Evolutionary conservation across 2,113 vertebrate species (phyloP).

Genomic region (Pyrgilauda ruficollis): DNA sequence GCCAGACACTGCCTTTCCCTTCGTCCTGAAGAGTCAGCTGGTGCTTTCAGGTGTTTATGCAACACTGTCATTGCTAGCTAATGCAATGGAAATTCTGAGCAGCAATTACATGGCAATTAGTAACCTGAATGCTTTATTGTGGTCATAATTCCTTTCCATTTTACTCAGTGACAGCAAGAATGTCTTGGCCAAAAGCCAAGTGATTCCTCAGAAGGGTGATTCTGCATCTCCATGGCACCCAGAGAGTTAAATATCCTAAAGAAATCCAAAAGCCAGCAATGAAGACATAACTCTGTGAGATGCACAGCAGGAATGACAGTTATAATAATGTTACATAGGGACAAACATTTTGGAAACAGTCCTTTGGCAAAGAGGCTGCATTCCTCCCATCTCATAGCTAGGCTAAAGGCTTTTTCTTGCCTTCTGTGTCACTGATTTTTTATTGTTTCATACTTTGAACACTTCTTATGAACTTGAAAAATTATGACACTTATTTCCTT

Average conservation of each 20-base stretch:
- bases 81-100: constrained; percentile 4
- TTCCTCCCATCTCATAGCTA: background rate
- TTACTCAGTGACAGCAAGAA: background rate
- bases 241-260: background rate
- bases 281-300: background rate
- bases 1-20: background rate
- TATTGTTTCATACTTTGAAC: background rate
- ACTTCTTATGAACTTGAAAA: background rate
- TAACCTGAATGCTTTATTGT: constrained; percentile 5
- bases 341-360: background rate
- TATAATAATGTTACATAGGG: background rate
- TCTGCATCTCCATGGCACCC: background rate
- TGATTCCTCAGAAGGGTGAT: background rate
- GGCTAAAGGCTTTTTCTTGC: background rate
- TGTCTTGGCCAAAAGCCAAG: background rate
- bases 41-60: background rate
- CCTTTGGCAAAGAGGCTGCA: accelerated
- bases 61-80: background rate
- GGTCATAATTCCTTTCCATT: constrained; percentile 31
- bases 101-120: constrained; percentile 43
- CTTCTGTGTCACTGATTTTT: background rate
- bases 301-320: background rate
- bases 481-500: background rate
- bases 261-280: background rate
- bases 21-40: background rate